Conservation (phyloP, 1,140 invertebrate species). For the Sitodiplosis mosellana region DNA sequence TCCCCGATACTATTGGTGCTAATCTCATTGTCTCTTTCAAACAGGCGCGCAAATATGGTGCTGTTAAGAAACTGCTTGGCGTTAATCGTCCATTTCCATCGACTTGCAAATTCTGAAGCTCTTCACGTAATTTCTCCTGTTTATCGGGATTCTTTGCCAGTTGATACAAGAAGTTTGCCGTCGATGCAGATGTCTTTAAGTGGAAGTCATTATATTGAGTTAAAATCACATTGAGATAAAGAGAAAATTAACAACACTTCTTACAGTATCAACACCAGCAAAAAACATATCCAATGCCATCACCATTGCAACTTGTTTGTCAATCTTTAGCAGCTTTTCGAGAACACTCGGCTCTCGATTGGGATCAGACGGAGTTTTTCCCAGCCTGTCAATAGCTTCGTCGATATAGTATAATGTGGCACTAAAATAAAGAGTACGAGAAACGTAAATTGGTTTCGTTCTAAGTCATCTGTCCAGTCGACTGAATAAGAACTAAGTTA, state of each 20-base stretch:
- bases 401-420: constrained; percentile 11
- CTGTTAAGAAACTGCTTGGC: constrained; percentile 28
- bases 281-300: constrained; percentile 56
- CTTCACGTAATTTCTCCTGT: constrained; percentile 44
- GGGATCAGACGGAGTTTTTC: constrained; percentile 5
- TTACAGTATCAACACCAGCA: constrained; percentile 58
- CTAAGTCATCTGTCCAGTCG: no score
- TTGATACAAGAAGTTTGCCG: not conserved
- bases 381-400: constrained; percentile 17
- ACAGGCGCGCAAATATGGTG: constrained; percentile 41
- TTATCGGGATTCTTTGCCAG: constrained; percentile 29
- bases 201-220: no score
- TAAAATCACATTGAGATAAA: no score
- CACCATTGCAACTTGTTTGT: constrained; percentile 32
- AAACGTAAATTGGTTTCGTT: no score
- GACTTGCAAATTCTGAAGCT: constrained; percentile 33
- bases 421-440: no score
- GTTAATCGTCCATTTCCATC: constrained; percentile 29
- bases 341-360: constrained; percentile 27
- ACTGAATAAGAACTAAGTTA: no score
- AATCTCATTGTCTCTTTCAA: constrained; percentile 42
- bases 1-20: constrained; percentile 29
- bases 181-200: constrained; percentile 10
- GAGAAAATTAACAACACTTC: not conserved
- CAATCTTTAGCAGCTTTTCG: constrained; percentile 31